Base-by-base conservation (phyloP, 2,113 vertebrate genomes). In the Neolamprologus devosi region DNA sequence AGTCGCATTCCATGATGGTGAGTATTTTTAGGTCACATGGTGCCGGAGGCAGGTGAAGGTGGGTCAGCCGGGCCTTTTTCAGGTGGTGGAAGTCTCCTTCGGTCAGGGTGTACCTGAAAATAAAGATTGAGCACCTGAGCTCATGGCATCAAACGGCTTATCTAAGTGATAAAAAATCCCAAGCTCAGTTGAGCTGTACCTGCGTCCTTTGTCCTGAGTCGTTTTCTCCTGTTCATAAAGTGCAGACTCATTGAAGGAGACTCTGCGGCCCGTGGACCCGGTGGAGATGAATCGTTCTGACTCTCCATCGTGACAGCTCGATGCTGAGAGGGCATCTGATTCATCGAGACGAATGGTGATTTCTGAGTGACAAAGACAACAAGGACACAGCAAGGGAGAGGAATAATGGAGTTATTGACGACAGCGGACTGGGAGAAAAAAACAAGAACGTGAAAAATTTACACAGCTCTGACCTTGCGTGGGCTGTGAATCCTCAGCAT, bases 51-150 rank as follows among this genome's bases (percentile, higher is more conserved):
- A 99, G 92, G 93, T 98, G 97, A 28, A 98, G 96, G 91, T 99
- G 97, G 4, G 97, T 99, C 90, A 99, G 96, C 12, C 99, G 97
- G 5, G 99, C 98, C 3, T 98, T 99, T 94, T 99, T 99, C 93
- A 99, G 95, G 91, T 99, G 98, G 88, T 99, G 99, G 93, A 99
- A 99, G 70, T 99, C 99, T 3, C 99, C 99, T 82, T 99, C 99
- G 0, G 99, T 99, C 93, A 99, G 96, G 0, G 99, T 99, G 91
- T 99, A 99, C 96, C 99, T 99, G 94, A 4, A 1, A 8, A 28
- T 53, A 37, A 88, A 26, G 33, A 19, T 3, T 1, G 40, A 57
- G 17, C 7, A 53, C 80, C 57, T n/a, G 4, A 49, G 81, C 35
- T n/a, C 14, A 21, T 33, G 57, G 53, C 58, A 45, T 21, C 55